Evolutionary conservation across 2,113 vertebrate species (phyloP).

Genomic region (Mormyrus iriodes): DNA sequence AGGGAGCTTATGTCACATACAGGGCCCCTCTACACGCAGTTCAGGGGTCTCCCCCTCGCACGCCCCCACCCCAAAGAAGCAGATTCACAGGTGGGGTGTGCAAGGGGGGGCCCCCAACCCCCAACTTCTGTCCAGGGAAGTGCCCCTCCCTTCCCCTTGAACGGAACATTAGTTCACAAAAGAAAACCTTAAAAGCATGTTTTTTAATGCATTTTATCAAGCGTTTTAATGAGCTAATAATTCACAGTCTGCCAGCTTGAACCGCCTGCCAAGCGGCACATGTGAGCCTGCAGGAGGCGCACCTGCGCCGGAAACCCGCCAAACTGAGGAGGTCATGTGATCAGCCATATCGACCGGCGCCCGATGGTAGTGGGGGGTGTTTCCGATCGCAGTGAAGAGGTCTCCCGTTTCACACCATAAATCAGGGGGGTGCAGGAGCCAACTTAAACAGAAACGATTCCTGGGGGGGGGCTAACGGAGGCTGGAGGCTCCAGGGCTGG

Average conservation of each 20-base stretch:
- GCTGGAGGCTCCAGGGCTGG: neutral
- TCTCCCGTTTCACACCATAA: slow-evolving; percentile 19
- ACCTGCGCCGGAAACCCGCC: neutral
- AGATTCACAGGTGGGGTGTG: neutral
- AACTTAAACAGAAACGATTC: slow-evolving; percentile 15
- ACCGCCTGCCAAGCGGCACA: neutral
- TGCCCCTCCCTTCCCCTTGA: neutral
- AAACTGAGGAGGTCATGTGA: neutral
- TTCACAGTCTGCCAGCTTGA: neutral
- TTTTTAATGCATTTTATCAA: neutral
- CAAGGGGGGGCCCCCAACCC: too few relatives aligned
- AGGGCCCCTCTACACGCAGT: neutral
- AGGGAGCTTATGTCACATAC: neutral
- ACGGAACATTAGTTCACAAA: neutral
- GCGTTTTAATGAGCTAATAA: neutral
- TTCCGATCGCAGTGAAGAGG: neutral
- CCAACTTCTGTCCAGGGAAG: neutral
- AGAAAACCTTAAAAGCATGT: neutral
- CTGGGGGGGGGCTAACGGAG: neutral
- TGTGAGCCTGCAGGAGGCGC: neutral
- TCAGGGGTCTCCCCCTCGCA: neutral
- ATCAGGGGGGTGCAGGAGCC: neutral
- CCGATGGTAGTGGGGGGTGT: neutral
- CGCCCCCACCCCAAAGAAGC: neutral
- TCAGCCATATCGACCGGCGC: neutral